Percentiles rank a stretch among this genome's conserved stretches.
Conservation (phyloP, 2,797 vertebrate species). For the Anabas testudineus region DNA sequence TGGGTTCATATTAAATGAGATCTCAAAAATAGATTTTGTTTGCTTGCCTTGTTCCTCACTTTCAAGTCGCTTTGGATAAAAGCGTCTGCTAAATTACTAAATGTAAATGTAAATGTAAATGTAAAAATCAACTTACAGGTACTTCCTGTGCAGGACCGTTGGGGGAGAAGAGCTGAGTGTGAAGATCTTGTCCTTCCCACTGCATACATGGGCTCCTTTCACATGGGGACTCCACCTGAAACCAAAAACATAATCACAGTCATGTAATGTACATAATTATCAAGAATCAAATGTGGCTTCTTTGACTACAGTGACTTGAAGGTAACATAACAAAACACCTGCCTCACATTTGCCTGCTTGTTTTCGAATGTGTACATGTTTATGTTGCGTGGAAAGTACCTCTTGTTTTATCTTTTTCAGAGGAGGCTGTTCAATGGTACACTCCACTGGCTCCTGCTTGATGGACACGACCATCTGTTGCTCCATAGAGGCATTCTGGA, state of each 20-base stretch:
- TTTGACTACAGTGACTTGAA: neutral
- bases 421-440: conserved; percentile 90
- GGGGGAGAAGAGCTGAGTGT: conserved; percentile 92
- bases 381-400: conserved; percentile 80
- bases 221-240: conserved; percentile 91
- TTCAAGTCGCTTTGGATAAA: no score
- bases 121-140: conserved; percentile 86
- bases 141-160: conserved; percentile 86
- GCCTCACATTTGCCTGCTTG: conserved; percentile 7
- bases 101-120: no score
- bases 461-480: conserved; percentile 92
- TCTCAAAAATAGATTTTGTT: neutral
- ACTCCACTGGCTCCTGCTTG: conserved; percentile 96
- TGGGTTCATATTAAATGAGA: neutral
- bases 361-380: neutral
- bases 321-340: neutral
- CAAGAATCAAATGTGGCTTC: neutral
- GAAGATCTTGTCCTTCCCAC: conserved; percentile 93
- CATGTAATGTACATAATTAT: neutral
- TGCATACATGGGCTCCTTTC: conserved; percentile 90
- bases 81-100: no score
- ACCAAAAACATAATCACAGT: conserved; percentile 38
- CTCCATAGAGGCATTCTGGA: conserved; percentile 89
- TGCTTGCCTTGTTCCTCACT: no score
- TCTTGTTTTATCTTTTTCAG: conserved; percentile 99